phyloP scores from a whole-genome alignment of 1,140 invertebrate species.

The Apis florea region DNA sequence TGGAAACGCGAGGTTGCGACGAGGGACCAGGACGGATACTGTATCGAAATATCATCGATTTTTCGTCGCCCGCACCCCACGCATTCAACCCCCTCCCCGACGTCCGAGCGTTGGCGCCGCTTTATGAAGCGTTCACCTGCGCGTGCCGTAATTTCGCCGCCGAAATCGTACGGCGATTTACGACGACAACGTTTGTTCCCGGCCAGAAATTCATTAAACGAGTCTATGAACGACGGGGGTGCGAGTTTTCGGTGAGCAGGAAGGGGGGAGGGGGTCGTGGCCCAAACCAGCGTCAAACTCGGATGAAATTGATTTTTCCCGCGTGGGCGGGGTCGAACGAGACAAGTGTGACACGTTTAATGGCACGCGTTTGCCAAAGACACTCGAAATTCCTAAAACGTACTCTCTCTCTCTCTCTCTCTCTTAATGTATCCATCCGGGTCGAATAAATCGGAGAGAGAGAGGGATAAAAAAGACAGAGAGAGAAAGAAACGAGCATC shows the following conservation, averaged over 20 bases:
- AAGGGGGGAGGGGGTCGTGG: neutral
- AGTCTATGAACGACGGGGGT: neutral
- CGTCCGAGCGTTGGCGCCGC: neutral
- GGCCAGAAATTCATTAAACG: conserved; percentile 28
- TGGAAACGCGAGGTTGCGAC: neutral
- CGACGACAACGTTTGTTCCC: neutral
- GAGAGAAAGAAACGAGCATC: too few relatives aligned
- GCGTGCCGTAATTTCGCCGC: conserved; percentile 27
- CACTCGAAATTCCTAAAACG: too few relatives aligned
- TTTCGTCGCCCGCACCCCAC: neutral
- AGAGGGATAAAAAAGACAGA: too few relatives aligned
- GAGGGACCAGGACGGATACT: neutral
- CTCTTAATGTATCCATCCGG: too few relatives aligned
- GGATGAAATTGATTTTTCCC: neutral
- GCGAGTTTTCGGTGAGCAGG: neutral
- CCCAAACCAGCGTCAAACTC: neutral
- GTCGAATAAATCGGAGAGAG: too few relatives aligned
- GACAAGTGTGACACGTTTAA: neutral
- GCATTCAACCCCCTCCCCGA: neutral
- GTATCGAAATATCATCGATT: conserved; percentile 32
- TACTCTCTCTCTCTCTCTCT: too few relatives aligned
- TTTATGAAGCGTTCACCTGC: conserved; percentile 9
- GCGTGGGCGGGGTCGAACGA: neutral
- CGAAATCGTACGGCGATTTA: neutral
- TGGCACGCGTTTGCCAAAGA: too few relatives aligned